phyloP scores from a whole-genome alignment of 2,797 vertebrate genomes.

The Phrynocephalus forsythii region DNA sequence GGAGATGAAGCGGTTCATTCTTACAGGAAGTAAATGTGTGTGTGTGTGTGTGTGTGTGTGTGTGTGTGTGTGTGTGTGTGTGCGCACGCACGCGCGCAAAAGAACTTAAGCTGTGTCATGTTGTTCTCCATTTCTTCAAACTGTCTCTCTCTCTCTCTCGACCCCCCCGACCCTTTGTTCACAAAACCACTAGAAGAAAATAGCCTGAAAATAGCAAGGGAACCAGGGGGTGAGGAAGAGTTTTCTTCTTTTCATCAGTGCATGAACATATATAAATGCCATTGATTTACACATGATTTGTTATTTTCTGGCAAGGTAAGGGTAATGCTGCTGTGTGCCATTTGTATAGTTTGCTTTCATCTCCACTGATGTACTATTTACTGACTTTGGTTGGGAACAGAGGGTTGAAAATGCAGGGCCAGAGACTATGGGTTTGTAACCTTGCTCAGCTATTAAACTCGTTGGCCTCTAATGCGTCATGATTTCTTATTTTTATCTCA shows the following conservation, averaged over 20 bases:
- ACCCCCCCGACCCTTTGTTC: too few species aligned
- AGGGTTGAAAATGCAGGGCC: background rate
- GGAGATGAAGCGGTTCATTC: background rate
- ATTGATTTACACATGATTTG: too few species aligned
- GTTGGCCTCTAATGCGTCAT: background rate
- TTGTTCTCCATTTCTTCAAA: background rate
- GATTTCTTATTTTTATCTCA: background rate
- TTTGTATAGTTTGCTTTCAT: slow-evolving; percentile 21
- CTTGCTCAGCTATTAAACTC: background rate
- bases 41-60: too few species aligned
- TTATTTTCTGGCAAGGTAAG: background rate
- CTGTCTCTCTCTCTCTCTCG: too few species aligned
- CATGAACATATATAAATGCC: background rate
- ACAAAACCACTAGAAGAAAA: background rate
- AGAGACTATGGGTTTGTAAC: background rate
- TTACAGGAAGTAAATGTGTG: background rate
- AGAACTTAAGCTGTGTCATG: background rate
- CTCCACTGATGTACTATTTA: background rate
- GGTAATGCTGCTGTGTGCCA: background rate
- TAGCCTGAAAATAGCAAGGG: background rate
- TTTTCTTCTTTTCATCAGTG: background rate
- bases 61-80: too few species aligned
- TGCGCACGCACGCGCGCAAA: too few species aligned
- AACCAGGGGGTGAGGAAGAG: background rate
- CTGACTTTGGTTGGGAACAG: background rate